Percentiles rank a stretch among this genome's conserved stretches.
These are phyloP conservation scores for Chaenodraco wilsoni DNA, from an alignment of 2,797 vertebrate species.

Conservation along the genomic window DNA sequence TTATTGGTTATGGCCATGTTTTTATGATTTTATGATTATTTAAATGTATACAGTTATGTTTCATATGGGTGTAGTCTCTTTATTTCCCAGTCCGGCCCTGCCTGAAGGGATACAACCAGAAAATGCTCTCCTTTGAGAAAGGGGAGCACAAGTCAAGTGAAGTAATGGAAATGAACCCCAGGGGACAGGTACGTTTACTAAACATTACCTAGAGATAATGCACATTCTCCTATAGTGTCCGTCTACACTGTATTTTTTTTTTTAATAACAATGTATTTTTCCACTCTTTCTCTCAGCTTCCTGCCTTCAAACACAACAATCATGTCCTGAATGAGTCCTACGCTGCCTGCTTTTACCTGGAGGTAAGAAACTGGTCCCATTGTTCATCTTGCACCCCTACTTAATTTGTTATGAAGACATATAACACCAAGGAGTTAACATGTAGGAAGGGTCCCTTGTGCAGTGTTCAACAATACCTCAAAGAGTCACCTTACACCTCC, in stretches of 20 bases:
- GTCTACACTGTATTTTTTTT: not conserved
- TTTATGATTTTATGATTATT: too few relatives aligned
- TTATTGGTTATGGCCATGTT: too few relatives aligned
- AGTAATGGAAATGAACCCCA: constrained; percentile 78
- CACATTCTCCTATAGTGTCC: not conserved
- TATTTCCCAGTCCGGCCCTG: too few relatives aligned
- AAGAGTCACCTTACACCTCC: constrained; percentile 14
- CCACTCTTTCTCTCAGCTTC: constrained; percentile 67
- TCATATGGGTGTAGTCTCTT: too few relatives aligned
- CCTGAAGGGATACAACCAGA: constrained; percentile 75
- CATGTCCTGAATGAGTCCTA: constrained; percentile 79
- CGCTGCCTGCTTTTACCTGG: constrained; percentile 80
- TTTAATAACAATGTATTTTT: constrained; percentile 18
- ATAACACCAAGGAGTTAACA: constrained; percentile 1
- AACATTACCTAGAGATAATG: constrained; percentile 34
- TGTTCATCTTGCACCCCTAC: not conserved
- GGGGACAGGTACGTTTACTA: constrained; percentile 73
- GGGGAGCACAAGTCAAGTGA: constrained; percentile 73
- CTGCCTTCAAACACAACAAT: constrained; percentile 77
- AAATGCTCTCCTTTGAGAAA: constrained; percentile 74
- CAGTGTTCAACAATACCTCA: not conserved
- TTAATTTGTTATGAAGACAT: constrained; percentile 6
- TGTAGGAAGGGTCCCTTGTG: not conserved
- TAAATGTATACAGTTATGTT: too few relatives aligned
- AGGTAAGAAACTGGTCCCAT: constrained; percentile 70